A percentile compares a stretch with the other conserved stretches of the same genome.
phyloP scores from a whole-genome alignment of 2,888 invertebrate genomes.

The Hyalella azteca region DNA sequence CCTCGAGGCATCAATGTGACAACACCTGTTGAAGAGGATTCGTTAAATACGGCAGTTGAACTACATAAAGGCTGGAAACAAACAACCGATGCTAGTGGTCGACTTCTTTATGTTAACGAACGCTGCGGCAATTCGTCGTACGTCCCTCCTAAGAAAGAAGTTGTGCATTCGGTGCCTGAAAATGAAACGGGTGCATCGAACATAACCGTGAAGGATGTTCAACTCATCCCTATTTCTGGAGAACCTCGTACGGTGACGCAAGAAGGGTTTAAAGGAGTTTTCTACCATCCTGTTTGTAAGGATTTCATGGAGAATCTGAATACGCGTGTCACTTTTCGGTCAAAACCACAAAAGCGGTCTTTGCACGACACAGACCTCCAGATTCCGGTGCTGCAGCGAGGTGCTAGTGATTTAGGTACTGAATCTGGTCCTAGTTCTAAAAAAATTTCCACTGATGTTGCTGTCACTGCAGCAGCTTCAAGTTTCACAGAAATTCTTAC shows the following conservation, averaged over 20 bases:
- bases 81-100: slow-evolving; percentile 40
- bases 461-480: no score
- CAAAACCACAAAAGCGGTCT: neutral
- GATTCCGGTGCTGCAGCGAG: neutral
- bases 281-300: neutral
- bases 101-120: slow-evolving; percentile 43
- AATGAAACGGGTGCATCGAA: slow-evolving; percentile 35
- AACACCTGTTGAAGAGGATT: no score
- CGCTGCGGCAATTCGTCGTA: slow-evolving; percentile 53
- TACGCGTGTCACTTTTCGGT: neutral
- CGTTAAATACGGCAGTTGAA: neutral
- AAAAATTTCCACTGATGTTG: no score
- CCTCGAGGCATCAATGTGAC: no score
- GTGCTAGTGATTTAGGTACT: neutral
- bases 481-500: no score
- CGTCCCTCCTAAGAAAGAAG: slow-evolving; percentile 45
- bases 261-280: neutral
- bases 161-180: neutral
- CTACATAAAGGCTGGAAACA: slow-evolving; percentile 40
- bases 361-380: neutral
- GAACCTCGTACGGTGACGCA: neutral
- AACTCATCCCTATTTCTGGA: neutral
- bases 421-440: no score
- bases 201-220: neutral
- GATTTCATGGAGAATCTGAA: neutral